Evolutionary conservation across 2,113 vertebrate genomes (phyloP).

Genomic region (Notothenia coriiceps): DNA sequence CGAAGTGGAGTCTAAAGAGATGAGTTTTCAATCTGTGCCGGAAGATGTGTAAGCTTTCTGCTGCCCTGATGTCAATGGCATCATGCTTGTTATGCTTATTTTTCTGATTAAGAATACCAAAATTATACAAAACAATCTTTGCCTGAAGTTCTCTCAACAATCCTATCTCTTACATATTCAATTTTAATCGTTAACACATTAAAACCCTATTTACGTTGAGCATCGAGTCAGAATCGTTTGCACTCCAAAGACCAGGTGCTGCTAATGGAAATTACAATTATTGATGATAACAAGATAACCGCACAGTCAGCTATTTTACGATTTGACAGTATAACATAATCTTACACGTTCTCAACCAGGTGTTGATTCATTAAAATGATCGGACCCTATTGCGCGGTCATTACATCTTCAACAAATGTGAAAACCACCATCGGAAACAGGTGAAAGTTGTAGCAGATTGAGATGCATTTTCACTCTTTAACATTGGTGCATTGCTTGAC

Average conservation of each 20-base stretch:
- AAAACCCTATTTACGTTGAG: too few relatives aligned
- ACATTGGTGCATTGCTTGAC: neutral
- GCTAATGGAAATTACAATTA: neutral
- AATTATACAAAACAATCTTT: neutral
- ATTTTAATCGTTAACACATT: too few relatives aligned
- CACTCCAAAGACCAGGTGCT: neutral
- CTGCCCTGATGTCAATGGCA: too few relatives aligned
- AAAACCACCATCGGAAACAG: neutral
- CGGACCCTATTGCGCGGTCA: neutral
- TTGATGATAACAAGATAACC: neutral
- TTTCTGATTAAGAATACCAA: neutral
- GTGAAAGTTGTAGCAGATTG: neutral
- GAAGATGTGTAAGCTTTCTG: too few relatives aligned
- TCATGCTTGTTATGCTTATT: neutral
- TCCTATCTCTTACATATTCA: neutral
- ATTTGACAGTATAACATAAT: neutral
- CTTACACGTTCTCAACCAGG: neutral
- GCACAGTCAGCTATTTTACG: neutral
- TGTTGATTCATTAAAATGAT: neutral
- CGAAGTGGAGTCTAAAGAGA: too few relatives aligned
- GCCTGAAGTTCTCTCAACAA: neutral
- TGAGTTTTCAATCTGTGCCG: too few relatives aligned
- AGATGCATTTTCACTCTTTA: neutral
- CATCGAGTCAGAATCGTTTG: neutral
- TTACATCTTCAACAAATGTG: neutral